Conservation (phyloP, 1,140 invertebrate species). For the Drosophila leontia region DNA sequence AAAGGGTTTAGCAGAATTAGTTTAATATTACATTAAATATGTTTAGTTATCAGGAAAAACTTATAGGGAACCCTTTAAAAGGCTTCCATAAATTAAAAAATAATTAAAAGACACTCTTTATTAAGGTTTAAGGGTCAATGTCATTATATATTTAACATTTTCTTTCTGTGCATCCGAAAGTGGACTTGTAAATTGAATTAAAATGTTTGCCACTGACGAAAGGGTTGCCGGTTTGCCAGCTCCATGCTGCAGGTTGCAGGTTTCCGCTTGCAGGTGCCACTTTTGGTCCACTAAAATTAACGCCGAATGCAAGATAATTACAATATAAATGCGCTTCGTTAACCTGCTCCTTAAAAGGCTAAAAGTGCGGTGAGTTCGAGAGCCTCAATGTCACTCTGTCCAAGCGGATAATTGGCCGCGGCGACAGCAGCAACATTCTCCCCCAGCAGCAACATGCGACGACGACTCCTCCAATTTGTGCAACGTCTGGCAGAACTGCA, state of each 20-base stretch:
- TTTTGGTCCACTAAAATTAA: slow-evolving; percentile 71
- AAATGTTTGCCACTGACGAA: slow-evolving; percentile 69
- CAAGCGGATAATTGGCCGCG: slow-evolving; percentile 61
- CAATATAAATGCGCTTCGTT: slow-evolving; percentile 77
- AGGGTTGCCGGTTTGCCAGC: slow-evolving; percentile 49
- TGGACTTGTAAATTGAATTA: slow-evolving; percentile 84
- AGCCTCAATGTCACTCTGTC: slow-evolving; percentile 66
- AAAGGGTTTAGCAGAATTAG: slow-evolving; percentile 16
- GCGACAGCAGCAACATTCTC: slow-evolving; percentile 37
- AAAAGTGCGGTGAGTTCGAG: slow-evolving; percentile 15
- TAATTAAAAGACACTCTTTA: neutral
- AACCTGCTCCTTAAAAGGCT: slow-evolving; percentile 71
- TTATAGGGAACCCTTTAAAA: no score
- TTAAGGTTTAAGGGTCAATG: no score
- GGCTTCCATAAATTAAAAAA: neutral
- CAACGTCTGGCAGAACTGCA: slow-evolving; percentile 47
- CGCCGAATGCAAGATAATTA: slow-evolving; percentile 77
- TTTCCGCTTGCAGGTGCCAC: slow-evolving; percentile 63
- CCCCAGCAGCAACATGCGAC: slow-evolving; percentile 7
- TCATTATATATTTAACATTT: neutral
- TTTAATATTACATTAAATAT: no score
- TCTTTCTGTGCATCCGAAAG: slow-evolving; percentile 7
- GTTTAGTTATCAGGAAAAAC: no score
- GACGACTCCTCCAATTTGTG: slow-evolving; percentile 53
- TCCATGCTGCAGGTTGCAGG: slow-evolving; percentile 56